Conservation (phyloP, 2,888 invertebrate genomes). For the Brachynemurus nebulosus region DNA sequence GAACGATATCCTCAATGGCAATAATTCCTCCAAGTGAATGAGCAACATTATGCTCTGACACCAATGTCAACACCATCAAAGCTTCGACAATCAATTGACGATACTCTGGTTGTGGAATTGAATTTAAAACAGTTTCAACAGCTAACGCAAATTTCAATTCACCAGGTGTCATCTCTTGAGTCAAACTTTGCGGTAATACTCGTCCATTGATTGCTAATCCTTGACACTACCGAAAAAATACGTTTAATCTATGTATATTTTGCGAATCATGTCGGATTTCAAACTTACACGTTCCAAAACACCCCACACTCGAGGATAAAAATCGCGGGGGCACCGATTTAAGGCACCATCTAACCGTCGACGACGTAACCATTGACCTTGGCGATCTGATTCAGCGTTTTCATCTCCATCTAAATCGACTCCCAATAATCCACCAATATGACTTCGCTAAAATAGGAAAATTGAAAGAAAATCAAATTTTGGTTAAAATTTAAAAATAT, state of each 20-base stretch:
- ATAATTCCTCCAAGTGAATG: conserved; percentile 63
- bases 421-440: conserved; percentile 32
- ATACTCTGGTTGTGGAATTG: conserved; percentile 97
- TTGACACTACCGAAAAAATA: conserved; percentile 83
- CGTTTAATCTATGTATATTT: background rate
- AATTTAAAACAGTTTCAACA: conserved; percentile 92
- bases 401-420: conserved; percentile 34
- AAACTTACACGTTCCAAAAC: conserved; percentile 64
- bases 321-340: conserved; percentile 92
- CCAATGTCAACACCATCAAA: conserved; percentile 86
- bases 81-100: conserved; percentile 94
- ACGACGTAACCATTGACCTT: conserved; percentile 94
- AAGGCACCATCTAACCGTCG: conserved; percentile 91
- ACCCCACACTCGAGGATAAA: conserved; percentile 90
- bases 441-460: too few relatives aligned
- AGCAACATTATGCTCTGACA: conserved; percentile 75
- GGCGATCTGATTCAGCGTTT: conserved; percentile 59
- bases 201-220: conserved; percentile 87
- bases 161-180: conserved; percentile 98
- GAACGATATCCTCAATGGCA: conserved; percentile 83
- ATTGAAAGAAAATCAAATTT: conserved; percentile 20
- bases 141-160: conserved; percentile 96
- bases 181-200: conserved; percentile 78
- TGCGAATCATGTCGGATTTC: background rate
- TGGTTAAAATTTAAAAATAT: conserved; percentile 2